These are phyloP conservation scores for Aix galericulata DNA, from an alignment of 2,113 vertebrate species.

Conservation along the genomic window DNA sequence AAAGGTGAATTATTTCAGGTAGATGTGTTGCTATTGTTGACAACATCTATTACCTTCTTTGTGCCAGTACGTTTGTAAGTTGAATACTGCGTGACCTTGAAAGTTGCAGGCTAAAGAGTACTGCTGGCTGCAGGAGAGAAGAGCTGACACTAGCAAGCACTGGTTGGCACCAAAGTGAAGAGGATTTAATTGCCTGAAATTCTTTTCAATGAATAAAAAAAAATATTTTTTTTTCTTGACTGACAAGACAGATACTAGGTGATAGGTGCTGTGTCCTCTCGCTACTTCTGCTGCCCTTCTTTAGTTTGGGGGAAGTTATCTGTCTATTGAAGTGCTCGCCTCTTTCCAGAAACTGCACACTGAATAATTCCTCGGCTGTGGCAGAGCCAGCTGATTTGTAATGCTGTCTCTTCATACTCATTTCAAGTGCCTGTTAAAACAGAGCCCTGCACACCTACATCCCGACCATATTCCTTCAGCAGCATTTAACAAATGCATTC, in stretches of 20 bases:
- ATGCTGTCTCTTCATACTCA: constrained; percentile 60
- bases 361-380: constrained; percentile 52
- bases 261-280: not conserved
- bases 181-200: not conserved
- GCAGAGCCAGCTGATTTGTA: constrained; percentile 48
- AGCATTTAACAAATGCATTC: constrained; percentile 25
- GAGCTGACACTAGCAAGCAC: not conserved
- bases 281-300: not conserved
- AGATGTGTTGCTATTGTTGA: not conserved
- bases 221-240: not conserved
- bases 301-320: not conserved
- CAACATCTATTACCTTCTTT: not conserved
- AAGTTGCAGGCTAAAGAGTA: not conserved
- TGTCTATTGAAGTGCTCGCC: constrained; percentile 48
- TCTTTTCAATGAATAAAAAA: not conserved
- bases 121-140: not conserved
- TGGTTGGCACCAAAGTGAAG: not conserved
- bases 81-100: constrained; percentile 26
- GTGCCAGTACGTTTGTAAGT: not conserved
- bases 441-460: constrained; percentile 52
- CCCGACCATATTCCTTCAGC: constrained; percentile 44
- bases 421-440: constrained; percentile 71
- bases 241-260: not conserved
- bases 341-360: constrained; percentile 49
- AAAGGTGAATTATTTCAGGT: constrained; percentile 17